Conservation (phyloP, 2,888 invertebrate genomes). For the Agriopis leucophaearia region DNA sequence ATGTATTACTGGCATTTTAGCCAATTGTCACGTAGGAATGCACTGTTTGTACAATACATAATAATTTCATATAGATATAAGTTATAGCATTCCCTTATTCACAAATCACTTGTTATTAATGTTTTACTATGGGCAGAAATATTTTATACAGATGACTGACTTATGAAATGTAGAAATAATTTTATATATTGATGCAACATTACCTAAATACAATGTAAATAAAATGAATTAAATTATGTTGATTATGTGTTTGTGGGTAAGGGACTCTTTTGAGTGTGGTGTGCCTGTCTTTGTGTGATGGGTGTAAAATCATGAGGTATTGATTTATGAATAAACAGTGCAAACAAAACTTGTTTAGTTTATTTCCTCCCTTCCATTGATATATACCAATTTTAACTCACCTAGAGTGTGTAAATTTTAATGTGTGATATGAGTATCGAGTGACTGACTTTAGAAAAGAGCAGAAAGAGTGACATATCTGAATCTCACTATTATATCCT, state of each 20-base stretch:
- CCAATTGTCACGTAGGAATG: conserved; percentile 62
- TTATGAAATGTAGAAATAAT: conserved; percentile 43
- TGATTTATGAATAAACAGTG: conserved; percentile 60
- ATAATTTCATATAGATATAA: conserved; percentile 37
- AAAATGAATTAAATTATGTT: conserved; percentile 62
- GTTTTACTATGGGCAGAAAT: conserved; percentile 45
- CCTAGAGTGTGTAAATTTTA: too few relatives aligned
- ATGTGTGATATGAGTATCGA: too few relatives aligned
- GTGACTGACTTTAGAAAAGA: too few relatives aligned
- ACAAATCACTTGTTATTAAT: conserved; percentile 51
- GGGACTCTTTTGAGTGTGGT: conserved; percentile 53
- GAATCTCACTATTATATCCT: too few relatives aligned
- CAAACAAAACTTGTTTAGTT: conserved; percentile 14
- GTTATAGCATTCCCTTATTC: conserved; percentile 61
- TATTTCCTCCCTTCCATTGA: conserved; percentile 16
- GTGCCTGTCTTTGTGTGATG: conserved; percentile 48
- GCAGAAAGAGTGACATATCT: too few relatives aligned
- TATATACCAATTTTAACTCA: too few relatives aligned
- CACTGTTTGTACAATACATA: conserved; percentile 66
- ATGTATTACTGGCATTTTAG: conserved; percentile 62
- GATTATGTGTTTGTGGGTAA: conserved; percentile 64
- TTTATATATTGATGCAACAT: conserved; percentile 57
- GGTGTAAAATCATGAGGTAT: conserved; percentile 57
- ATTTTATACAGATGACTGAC: conserved; percentile 59
- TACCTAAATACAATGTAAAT: conserved; percentile 76